phyloP scores from a whole-genome alignment of 2,797 vertebrate species.

The Malacoraja senta region DNA sequence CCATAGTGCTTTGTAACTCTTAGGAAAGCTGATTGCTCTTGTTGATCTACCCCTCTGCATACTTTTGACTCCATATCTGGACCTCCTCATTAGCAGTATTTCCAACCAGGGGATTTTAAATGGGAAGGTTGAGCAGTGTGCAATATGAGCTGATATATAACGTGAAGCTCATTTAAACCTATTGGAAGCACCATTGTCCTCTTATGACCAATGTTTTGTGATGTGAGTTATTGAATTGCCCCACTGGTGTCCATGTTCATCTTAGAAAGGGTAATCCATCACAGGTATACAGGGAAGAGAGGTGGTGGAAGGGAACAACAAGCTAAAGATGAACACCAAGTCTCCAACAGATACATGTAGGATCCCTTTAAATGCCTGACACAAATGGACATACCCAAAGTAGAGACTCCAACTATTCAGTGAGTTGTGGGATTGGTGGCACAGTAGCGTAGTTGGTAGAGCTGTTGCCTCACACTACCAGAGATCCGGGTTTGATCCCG shows the following conservation, averaged over 20 bases:
- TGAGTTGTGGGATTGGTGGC: not conserved
- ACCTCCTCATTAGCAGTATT: not conserved
- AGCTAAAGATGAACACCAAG: not conserved
- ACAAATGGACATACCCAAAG: not conserved
- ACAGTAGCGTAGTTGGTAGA: too few relatives aligned
- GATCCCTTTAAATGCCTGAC: not conserved
- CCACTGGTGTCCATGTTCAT: not conserved
- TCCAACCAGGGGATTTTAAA: not conserved
- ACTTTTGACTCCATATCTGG: not conserved
- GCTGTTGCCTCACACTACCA: too few relatives aligned
- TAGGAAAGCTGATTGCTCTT: too few relatives aligned
- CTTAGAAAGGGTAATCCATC: not conserved
- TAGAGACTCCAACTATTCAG: not conserved
- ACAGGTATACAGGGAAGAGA: too few relatives aligned
- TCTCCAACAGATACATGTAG: too few relatives aligned
- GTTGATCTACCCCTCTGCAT: not conserved
- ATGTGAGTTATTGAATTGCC: not conserved
- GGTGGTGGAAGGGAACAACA: not conserved
- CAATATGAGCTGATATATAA: not conserved
- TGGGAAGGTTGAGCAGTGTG: not conserved
- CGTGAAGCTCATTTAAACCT: not conserved
- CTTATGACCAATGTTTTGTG: not conserved
- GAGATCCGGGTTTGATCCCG: too few relatives aligned
- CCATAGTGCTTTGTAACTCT: too few relatives aligned
- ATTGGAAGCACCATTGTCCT: not conserved